These are phyloP conservation scores for Oscarella lobularis DNA, from an alignment of 37 sponge, comb jelly and placozoan genomes.

Conservation along the genomic window DNA sequence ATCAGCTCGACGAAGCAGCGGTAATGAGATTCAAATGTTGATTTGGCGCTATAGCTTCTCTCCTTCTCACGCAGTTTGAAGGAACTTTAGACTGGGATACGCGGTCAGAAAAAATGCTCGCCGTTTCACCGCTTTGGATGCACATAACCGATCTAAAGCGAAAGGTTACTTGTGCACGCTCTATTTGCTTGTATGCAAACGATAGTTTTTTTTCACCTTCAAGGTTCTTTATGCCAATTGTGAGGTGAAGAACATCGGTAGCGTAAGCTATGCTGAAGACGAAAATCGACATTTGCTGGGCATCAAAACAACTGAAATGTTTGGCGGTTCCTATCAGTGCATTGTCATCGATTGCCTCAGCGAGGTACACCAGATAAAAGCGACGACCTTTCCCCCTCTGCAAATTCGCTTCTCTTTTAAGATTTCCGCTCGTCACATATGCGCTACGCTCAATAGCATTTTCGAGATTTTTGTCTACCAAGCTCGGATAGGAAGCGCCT, in stretches of 20 bases:
- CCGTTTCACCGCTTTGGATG: slow-evolving; percentile 58
- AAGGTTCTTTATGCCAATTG: slow-evolving; percentile 51
- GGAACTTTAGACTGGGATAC: slow-evolving; percentile 56
- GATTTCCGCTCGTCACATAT: slow-evolving; percentile 47
- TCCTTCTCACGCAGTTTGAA: slow-evolving; percentile 12
- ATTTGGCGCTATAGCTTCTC: background rate
- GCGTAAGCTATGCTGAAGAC: slow-evolving; percentile 76
- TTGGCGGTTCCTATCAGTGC: background rate
- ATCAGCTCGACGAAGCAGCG: slow-evolving; percentile 51
- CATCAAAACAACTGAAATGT: slow-evolving; percentile 28
- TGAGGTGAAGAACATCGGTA: slow-evolving; percentile 33
- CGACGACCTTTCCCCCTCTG: no score
- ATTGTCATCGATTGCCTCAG: slow-evolving; percentile 61
- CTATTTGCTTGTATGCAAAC: background rate
- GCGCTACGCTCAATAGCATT: slow-evolving; percentile 32
- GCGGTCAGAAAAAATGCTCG: slow-evolving; percentile 28
- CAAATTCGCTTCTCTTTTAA: slow-evolving; percentile 5
- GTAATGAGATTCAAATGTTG: slow-evolving; percentile 19
- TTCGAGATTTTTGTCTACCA: slow-evolving; percentile 39
- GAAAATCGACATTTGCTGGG: slow-evolving; percentile 63
- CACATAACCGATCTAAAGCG: slow-evolving; percentile 48
- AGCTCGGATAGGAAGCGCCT: slow-evolving; percentile 15
- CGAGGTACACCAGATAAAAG: slow-evolving; percentile 31
- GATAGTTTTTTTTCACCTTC: background rate
- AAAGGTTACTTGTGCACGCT: slow-evolving; percentile 23